phyloP scores from a whole-genome alignment of 2,113 vertebrate genomes.

The Tachysurus fulvidraco region DNA sequence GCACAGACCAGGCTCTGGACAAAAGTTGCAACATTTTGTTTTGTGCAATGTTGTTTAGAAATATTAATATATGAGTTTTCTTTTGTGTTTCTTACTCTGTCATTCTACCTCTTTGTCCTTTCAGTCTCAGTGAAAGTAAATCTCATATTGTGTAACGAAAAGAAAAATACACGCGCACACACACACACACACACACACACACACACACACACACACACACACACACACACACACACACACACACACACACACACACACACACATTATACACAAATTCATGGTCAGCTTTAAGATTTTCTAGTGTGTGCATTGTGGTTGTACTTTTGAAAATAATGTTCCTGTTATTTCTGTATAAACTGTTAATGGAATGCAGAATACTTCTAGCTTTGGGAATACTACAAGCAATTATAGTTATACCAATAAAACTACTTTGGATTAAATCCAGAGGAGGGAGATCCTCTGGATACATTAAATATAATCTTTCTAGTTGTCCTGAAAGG shows the following conservation, averaged over 20 bases:
- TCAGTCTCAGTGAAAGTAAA: not conserved
- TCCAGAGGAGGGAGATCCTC: conserved; percentile 1
- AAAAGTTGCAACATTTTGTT: not conserved
- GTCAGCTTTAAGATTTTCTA: not conserved
- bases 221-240: too few species aligned
- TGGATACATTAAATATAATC: not conserved
- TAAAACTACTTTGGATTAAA: not conserved
- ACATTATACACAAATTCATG: too few species aligned
- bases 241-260: too few species aligned
- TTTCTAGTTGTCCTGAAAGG: not conserved
- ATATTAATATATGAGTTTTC: not conserved
- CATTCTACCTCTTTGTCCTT: not conserved
- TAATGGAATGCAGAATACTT: not conserved
- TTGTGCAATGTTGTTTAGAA: not conserved
- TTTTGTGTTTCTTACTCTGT: not conserved
- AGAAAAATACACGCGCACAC: not conserved
- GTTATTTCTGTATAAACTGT: not conserved
- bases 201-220: too few species aligned
- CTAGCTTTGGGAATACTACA: not conserved
- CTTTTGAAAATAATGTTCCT: not conserved
- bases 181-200: too few species aligned
- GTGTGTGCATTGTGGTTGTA: not conserved
- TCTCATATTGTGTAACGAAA: not conserved
- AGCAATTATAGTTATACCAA: not conserved
- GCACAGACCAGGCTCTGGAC: not conserved